Conservation (phyloP, 2,888 invertebrate species). For the Actias luna region DNA sequence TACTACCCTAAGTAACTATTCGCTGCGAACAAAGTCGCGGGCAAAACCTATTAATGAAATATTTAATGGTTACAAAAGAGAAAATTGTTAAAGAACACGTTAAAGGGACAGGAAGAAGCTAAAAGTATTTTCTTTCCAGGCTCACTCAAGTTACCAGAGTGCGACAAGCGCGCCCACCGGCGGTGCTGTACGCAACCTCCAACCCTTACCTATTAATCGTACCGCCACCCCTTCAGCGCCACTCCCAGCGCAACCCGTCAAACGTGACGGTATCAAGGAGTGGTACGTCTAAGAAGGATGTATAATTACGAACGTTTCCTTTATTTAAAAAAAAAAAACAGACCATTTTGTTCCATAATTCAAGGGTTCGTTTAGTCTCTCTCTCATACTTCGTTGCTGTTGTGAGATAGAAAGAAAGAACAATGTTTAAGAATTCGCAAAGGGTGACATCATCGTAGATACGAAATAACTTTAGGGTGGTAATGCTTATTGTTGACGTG, state of each 20-base stretch:
- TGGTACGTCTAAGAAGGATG: conserved; percentile 90
- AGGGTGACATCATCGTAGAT: not conserved
- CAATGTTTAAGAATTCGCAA: not conserved
- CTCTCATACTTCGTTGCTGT: not conserved
- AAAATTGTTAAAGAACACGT: too few relatives aligned
- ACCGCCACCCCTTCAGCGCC: conserved; percentile 56
- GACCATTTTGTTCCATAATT: not conserved
- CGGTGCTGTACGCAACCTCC: conserved; percentile 75
- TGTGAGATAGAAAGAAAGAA: not conserved
- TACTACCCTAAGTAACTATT: too few relatives aligned
- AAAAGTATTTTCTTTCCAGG: conserved; percentile 41
- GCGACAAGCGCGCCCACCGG: conserved; percentile 73
- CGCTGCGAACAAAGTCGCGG: too few relatives aligned
- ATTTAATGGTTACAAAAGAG: too few relatives aligned
- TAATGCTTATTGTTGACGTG: not conserved
- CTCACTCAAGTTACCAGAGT: conserved; percentile 74
- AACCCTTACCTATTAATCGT: conserved; percentile 64
- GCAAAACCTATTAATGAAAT: too few relatives aligned
- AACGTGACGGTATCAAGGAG: conserved; percentile 96
- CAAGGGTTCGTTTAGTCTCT: not conserved
- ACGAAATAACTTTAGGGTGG: not conserved
- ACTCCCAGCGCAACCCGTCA: conserved; percentile 80
- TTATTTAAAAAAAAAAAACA: not conserved
- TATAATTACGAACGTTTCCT: not conserved
- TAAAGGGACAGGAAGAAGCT: not conserved